Conservation (phyloP, 92 coral and sea anemone species). For the Bergia sp. region DNA sequence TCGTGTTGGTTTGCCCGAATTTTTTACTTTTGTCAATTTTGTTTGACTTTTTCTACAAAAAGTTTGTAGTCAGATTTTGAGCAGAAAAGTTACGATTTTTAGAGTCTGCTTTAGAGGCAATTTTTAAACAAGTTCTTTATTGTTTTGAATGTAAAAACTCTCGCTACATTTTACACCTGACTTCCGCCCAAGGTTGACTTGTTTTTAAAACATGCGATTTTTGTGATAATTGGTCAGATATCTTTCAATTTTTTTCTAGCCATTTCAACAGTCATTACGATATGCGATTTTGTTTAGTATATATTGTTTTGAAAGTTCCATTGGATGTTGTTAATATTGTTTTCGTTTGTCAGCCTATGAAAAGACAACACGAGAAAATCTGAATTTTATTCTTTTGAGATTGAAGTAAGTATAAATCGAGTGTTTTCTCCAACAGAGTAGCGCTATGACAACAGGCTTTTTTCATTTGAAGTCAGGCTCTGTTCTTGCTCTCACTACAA, state of each 20-base stretch:
- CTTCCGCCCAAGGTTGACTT: background rate
- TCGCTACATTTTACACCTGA: background rate
- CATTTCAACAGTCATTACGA: background rate
- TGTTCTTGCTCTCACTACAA: background rate
- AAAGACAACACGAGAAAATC: background rate
- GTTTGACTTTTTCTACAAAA: background rate
- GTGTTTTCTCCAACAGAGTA: background rate
- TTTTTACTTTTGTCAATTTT: background rate
- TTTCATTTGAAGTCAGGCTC: background rate
- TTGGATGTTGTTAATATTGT: background rate
- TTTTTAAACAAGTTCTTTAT: too few species aligned
- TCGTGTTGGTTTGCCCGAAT: background rate
- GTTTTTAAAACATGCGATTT: background rate
- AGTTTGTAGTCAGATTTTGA: too few species aligned
- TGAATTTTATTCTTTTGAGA: background rate
- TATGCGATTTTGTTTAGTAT: background rate
- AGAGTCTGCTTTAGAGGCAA: too few species aligned
- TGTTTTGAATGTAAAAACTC: background rate
- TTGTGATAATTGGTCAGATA: background rate
- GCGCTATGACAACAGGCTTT: conserved; percentile 9
- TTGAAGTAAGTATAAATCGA: background rate
- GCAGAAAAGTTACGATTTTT: too few species aligned
- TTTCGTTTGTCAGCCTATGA: conserved; percentile 26
- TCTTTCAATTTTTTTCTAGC: background rate
- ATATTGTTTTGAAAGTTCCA: background rate